A percentile compares a stretch with the other conserved stretches of the same genome.
These are phyloP conservation scores for Gymnothorax reevesii DNA, from an alignment of 2,797 vertebrate genomes.

Conservation along the genomic window DNA sequence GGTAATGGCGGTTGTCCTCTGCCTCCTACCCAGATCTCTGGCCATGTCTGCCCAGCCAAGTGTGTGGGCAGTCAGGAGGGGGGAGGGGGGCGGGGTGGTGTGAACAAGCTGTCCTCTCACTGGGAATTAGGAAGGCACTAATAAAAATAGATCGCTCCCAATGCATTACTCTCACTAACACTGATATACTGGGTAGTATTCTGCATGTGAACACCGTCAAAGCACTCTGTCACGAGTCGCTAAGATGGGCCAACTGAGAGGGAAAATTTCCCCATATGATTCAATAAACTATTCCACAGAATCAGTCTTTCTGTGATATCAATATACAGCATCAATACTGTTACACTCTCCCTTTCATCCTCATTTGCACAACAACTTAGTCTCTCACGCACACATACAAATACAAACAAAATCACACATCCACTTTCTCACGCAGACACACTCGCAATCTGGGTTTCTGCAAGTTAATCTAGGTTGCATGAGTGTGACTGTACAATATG, in stretches of 20 bases:
- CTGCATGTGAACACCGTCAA: too few relatives aligned
- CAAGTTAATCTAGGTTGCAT: background rate
- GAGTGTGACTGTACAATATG: background rate
- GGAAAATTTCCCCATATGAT: too few relatives aligned
- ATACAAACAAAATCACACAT: background rate
- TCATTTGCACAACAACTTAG: background rate
- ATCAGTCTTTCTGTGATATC: background rate
- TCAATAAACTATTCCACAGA: too few relatives aligned
- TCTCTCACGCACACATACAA: background rate
- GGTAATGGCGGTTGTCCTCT: conserved; percentile 42
- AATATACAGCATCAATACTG: background rate
- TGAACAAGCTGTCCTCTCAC: background rate
- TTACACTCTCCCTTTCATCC: background rate
- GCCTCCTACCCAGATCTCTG: conserved; percentile 40
- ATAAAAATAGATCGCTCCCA: background rate
- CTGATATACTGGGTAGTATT: background rate
- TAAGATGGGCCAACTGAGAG: too few relatives aligned
- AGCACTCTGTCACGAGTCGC: too few relatives aligned
- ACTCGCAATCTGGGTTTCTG: background rate
- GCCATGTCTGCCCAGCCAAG: background rate
- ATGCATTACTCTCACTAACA: background rate
- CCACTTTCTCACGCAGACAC: background rate
- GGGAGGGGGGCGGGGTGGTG: conserved; percentile 28
- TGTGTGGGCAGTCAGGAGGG: conserved; percentile 27
- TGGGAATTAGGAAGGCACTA: background rate